Base-by-base conservation (phyloP, 2,888 invertebrate species). In the Diaprepes abbreviatus region DNA sequence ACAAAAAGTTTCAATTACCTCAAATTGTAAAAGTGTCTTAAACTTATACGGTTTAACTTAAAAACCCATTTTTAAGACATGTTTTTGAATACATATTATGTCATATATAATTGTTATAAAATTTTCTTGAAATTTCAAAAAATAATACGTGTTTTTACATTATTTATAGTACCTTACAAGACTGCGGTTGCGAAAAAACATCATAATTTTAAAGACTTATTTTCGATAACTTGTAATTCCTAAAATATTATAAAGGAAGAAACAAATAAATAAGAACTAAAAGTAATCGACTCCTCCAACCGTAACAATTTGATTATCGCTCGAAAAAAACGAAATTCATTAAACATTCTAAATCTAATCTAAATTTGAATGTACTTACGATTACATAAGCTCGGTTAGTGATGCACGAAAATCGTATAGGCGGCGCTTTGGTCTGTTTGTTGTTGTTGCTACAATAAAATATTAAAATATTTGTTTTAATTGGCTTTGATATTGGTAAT, bases 341-440 rank as follows among this genome's bases (percentile, higher is more conserved):
- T 36, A 10, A 12, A 40, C 17, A 40, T 43, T 43, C 43, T 43
- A 43, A 43, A 43, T 10, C 2, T 21, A 40, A 16, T 36, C 17
- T 17, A 14, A 40, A 40, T 40, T 6, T 3, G 3, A n/a, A 1
- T n/a, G n/a, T n/a, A n/a, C n/a, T n/a, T 19, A 43, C 43, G 10
- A 43, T 43, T 43, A 43, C 43, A 19, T 19, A 43, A 43, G 43
- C 7, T n/a, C 2, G n/a, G n/a, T n/a, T 19, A 21, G 43, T 43
- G 43, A 43, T 43, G 43, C 43, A 19, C 43, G 19, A 43, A 43
- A 21, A 43, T 43, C 43, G 5, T n/a, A 43, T 19, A 43, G 40
- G 43, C 43, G 43, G 43, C n/a, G 43, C 43, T 21, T 10, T 43
- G 43, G 43, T 43, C 43, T 43, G 43, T 21, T 43, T 40, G 10